Evolutionary conservation across 2,888 invertebrate species (phyloP).

Genomic region (Sphecodes monilicornis): DNA sequence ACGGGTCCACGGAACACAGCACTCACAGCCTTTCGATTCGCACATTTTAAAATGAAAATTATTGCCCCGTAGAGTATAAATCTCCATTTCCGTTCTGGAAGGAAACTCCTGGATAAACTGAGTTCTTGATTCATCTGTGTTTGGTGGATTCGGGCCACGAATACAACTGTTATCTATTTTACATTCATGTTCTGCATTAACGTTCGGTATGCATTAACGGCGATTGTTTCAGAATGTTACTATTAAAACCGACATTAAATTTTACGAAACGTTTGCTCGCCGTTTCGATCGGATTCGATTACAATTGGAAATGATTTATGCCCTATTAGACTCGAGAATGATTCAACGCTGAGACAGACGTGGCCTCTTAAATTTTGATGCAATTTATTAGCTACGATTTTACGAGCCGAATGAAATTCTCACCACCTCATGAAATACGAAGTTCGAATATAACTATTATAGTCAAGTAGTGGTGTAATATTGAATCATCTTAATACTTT

Average conservation of each 20-base stretch:
- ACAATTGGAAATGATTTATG: neutral
- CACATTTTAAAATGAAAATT: neutral
- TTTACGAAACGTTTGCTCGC: neutral
- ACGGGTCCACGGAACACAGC: neutral
- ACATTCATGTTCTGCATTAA: neutral
- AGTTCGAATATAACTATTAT: too few species aligned
- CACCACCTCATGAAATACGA: too few species aligned
- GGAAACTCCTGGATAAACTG: neutral
- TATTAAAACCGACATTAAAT: neutral
- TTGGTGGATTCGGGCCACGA: neutral
- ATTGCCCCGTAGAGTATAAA: neutral
- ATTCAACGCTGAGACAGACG: neutral
- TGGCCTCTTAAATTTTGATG: neutral
- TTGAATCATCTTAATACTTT: too few species aligned
- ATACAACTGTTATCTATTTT: neutral
- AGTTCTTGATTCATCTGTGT: neutral
- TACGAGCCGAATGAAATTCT: too few species aligned
- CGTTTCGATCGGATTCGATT: neutral
- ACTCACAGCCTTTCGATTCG: conserved; percentile 3
- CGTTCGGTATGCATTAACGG: neutral
- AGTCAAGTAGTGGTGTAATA: too few species aligned
- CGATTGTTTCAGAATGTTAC: neutral
- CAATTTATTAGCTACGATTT: neutral
- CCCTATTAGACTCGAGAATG: neutral
- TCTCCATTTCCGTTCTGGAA: neutral